Conservation (phyloP, 2,888 invertebrate genomes). For the Schizotus pectinicornis region DNA sequence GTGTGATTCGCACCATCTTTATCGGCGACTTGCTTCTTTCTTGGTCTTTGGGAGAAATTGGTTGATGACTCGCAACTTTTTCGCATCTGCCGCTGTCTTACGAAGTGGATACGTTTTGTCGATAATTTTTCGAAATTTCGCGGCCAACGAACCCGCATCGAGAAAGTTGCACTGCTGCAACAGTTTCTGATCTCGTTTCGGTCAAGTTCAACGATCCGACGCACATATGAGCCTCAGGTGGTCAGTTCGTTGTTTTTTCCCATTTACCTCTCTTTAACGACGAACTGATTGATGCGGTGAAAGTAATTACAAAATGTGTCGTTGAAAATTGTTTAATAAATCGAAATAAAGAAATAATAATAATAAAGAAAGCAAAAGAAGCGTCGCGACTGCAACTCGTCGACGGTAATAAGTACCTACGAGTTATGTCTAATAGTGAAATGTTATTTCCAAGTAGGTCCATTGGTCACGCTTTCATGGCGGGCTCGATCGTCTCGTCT, state of each 20-base stretch:
- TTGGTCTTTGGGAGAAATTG: too few relatives aligned
- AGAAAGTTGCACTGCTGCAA: neutral
- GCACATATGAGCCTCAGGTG: neutral
- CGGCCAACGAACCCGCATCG: too few relatives aligned
- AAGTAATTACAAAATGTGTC: conserved; percentile 1
- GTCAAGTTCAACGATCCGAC: conserved; percentile 2
- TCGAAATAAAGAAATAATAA: neutral
- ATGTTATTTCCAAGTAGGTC: neutral
- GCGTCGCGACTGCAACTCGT: too few relatives aligned
- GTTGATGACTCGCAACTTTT: too few relatives aligned
- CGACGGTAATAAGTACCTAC: neutral
- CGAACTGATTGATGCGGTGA: conserved; percentile 2
- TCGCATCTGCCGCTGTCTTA: neutral
- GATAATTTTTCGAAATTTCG: conserved; percentile 1
- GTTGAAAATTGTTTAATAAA: neutral
- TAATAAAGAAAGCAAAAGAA: neutral
- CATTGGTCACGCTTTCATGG: neutral
- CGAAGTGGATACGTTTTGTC: neutral
- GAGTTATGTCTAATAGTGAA: neutral
- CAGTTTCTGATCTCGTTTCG: neutral
- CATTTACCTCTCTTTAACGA: neutral
- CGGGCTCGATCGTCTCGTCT: neutral
- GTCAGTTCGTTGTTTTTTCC: neutral
- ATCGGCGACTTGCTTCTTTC: too few relatives aligned
- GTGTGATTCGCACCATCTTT: too few relatives aligned